Conservation (phyloP, 1,140 invertebrate genomes). For the Streblospio benedicti region DNA sequence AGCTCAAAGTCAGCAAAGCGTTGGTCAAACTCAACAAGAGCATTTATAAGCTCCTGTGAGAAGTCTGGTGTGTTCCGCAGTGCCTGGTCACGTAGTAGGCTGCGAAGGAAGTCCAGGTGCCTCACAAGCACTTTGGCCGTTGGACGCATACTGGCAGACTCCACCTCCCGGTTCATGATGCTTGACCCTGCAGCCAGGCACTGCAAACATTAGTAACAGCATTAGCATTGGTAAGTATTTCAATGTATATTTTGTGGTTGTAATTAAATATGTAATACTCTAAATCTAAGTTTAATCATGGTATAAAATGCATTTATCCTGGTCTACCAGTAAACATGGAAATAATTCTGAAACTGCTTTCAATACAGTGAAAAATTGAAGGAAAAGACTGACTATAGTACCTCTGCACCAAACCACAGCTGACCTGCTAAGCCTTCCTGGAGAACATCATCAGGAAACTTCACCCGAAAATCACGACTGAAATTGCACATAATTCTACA, state of each 20-base stretch:
- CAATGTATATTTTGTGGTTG: no score
- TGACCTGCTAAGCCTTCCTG: constrained; percentile 96
- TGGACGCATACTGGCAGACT: constrained; percentile 92
- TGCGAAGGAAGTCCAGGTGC: constrained; percentile 83
- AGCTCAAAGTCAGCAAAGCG: constrained; percentile 96
- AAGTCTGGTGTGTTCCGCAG: constrained; percentile 51
- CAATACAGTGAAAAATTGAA: no score
- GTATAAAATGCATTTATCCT: no score
- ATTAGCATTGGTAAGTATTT: no score
- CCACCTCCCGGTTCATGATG: constrained; percentile 90
- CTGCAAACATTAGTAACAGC: no score
- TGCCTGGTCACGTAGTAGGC: constrained; percentile 73
- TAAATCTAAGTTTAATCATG: no score
- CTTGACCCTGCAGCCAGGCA: constrained; percentile 65
- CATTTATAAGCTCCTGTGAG: constrained; percentile 75
- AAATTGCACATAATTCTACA: no score
- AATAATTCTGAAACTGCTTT: no score
- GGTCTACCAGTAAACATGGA: no score
- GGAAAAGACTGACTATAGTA: no score
- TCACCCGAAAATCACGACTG: constrained; percentile 88
- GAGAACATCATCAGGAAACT: constrained; percentile 96
- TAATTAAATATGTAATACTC: no score
- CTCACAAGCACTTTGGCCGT: constrained; percentile 89
- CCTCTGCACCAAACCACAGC: constrained; percentile 99
- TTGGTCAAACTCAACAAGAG: constrained; percentile 84